Evolutionary conservation across 2,888 invertebrate species (phyloP).

Genomic region (Himalopsyche tibetana): DNA sequence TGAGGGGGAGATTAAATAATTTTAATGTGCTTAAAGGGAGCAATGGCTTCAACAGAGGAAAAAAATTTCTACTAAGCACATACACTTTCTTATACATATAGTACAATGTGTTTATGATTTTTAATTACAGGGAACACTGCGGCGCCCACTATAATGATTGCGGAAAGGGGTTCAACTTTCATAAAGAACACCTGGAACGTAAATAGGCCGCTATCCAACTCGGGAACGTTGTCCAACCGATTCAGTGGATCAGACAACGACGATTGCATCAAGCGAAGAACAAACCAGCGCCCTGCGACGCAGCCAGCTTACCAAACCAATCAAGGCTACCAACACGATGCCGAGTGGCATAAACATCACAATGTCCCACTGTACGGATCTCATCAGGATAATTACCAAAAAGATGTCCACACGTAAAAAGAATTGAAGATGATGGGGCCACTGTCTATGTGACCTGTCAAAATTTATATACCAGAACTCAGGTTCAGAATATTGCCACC

Average conservation of each 20-base stretch:
- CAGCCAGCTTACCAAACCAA: slow-evolving; percentile 66
- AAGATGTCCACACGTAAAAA: not conserved
- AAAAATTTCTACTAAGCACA: too few species aligned
- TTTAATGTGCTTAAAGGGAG: too few species aligned
- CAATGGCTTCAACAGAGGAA: too few species aligned
- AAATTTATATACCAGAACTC: too few species aligned
- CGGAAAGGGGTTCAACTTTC: slow-evolving; percentile 77
- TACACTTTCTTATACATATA: not conserved
- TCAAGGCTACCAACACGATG: slow-evolving; percentile 65
- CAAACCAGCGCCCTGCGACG: slow-evolving; percentile 68
- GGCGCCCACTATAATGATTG: slow-evolving; percentile 79
- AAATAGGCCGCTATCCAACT: slow-evolving; percentile 68
- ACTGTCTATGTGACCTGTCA: too few species aligned
- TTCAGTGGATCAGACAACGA: slow-evolving; percentile 68
- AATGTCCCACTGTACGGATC: slow-evolving; percentile 53
- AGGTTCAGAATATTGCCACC: not conserved
- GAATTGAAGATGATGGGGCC: too few species aligned
- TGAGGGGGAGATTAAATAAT: too few species aligned
- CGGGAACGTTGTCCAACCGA: slow-evolving; percentile 64
- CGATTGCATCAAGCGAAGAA: slow-evolving; percentile 68
- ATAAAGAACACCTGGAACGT: slow-evolving; percentile 73
- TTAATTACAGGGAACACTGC: slow-evolving; percentile 75
- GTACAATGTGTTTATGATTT: not conserved
- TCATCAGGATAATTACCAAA: not conserved
- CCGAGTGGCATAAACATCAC: slow-evolving; percentile 65